A percentile compares a stretch with the other conserved stretches of the same genome.
Conservation (phyloP, 2,797 vertebrate species). For the Sebastolobus alascanus region DNA sequence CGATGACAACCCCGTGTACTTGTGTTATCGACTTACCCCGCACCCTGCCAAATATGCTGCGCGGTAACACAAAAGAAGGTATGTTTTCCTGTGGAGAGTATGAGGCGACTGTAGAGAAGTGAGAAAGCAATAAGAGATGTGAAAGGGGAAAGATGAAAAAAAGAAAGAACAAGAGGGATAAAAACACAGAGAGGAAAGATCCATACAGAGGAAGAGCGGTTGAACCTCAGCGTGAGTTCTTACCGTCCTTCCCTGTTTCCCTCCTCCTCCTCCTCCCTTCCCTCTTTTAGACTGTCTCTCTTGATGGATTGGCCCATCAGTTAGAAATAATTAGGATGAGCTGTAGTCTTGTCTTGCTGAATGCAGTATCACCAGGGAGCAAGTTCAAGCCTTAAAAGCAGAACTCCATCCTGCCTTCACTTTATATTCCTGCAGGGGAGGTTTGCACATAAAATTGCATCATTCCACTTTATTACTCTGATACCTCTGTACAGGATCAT, state of each 20-base stretch:
- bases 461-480: constrained; percentile 46
- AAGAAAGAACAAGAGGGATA: neutral
- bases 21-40: constrained; percentile 34
- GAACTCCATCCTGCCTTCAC: constrained; percentile 66
- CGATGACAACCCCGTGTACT: constrained; percentile 20
- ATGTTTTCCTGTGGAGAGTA: neutral
- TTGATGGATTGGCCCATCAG: constrained; percentile 87
- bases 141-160: constrained; percentile 11
- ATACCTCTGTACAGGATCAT: constrained; percentile 15
- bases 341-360: constrained; percentile 78
- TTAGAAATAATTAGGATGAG: constrained; percentile 86
- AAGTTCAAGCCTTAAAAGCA: constrained; percentile 76
- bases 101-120: neutral
- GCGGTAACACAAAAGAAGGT: neutral
- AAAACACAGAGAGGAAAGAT: constrained; percentile 17
- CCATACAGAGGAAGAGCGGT: constrained; percentile 8
- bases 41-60: neutral
- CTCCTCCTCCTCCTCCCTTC: constrained; percentile 25
- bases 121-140: constrained; percentile 29
- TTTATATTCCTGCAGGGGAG: constrained; percentile 52
- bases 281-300: constrained; percentile 59
- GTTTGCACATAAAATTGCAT: constrained; percentile 38
- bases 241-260: constrained; percentile 30
- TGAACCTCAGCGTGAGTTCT: constrained; percentile 50
- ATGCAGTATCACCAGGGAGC: constrained; percentile 73